Conservation (phyloP, 2,113 vertebrate genomes). For the Megaceryle maxima region DNA sequence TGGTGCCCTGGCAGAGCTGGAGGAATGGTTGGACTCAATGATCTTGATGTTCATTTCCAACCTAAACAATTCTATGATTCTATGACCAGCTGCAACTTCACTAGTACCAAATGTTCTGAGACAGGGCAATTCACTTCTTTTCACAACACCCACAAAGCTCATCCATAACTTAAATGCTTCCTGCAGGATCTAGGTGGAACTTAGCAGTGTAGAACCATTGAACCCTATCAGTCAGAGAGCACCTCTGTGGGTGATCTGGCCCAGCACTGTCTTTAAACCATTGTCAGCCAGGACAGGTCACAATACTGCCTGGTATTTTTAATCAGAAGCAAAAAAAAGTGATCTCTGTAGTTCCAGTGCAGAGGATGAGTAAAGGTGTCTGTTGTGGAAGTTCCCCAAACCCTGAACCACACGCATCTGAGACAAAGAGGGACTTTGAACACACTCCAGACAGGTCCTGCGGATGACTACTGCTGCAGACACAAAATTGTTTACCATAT, state of each 20-base stretch:
- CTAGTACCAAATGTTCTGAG: neutral
- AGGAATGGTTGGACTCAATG: neutral
- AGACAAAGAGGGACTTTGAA: neutral
- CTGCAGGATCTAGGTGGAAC: neutral
- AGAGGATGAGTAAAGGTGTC: fast-evolving
- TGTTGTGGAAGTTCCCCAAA: neutral
- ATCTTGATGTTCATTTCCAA: neutral
- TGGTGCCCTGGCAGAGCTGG: neutral
- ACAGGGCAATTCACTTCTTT: neutral
- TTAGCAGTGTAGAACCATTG: neutral
- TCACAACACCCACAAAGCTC: neutral
- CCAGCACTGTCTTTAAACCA: neutral
- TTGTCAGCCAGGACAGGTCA: neutral
- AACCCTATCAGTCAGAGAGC: neutral
- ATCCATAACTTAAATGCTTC: neutral
- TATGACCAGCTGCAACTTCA: neutral
- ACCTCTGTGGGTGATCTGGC: neutral
- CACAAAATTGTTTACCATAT: neutral
- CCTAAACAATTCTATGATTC: neutral
- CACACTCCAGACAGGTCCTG: neutral
- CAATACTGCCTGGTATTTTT: neutral
- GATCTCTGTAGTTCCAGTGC: neutral
- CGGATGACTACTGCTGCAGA: neutral
- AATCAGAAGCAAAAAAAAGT: neutral
- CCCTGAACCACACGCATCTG: neutral